Evolutionary conservation across 2,113 vertebrate species (phyloP).

Genomic region (Sphaerodactylus townsendi): DNA sequence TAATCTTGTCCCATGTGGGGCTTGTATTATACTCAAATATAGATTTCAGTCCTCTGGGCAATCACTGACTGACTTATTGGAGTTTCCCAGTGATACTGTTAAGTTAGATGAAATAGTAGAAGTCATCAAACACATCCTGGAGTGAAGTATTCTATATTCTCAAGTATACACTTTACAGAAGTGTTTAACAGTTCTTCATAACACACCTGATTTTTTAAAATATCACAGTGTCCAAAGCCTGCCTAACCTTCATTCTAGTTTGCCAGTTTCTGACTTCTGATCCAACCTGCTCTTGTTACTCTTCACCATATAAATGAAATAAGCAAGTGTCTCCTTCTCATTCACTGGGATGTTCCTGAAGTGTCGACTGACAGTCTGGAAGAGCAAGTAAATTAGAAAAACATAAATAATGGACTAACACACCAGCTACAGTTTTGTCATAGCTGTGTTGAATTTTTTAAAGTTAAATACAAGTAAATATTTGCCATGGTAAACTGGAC

Average conservation of each 20-base stretch:
- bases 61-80: conserved; percentile 42
- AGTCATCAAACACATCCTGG: conserved; percentile 69
- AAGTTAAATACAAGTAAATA: conserved; percentile 15
- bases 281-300: conserved; percentile 96
- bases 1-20: conserved; percentile 43
- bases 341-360: conserved; percentile 98
- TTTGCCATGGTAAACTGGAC: conserved; percentile 32
- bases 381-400: conserved; percentile 32
- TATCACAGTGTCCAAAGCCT: conserved; percentile 15
- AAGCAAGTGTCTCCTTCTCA: conserved; percentile 97
- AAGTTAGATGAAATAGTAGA: conserved; percentile 61
- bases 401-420: conserved; percentile 25
- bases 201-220: conserved; percentile 55
- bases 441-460: conserved; percentile 28
- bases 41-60: conserved; percentile 35
- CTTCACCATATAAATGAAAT: conserved; percentile 99
- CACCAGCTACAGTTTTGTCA: conserved; percentile 27
- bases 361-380: conserved; percentile 96
- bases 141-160: conserved; percentile 68
- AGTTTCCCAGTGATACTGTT: conserved; percentile 56
- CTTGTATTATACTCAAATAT: conserved; percentile 53
- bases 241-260: conserved; percentile 81
- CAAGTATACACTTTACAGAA: conserved; percentile 68
- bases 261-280: conserved; percentile 90
- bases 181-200: conserved; percentile 65